Base-by-base conservation (phyloP, 2,888 invertebrate species). In the Tanypteryx hageni region DNA sequence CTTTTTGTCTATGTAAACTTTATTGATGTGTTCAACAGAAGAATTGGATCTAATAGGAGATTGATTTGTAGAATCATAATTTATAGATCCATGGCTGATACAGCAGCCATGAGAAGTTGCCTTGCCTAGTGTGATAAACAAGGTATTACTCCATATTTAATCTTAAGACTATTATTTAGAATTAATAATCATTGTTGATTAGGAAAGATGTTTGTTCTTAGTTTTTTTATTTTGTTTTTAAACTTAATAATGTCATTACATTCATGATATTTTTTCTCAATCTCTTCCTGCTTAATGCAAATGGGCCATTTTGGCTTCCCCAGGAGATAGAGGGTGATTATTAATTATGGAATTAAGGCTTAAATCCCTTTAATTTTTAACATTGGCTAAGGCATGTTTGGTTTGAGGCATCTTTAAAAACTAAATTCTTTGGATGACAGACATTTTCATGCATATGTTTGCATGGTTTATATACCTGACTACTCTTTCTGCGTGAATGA, bases 351-450 rank as follows among this genome's bases (percentile, higher is more conserved):
- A 89, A 64, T 68, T 89, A 89, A 89, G 64, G 89, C 68, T 89
- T 89, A 44, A 27, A 56, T 13, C 16, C 31, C n/a, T 89, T 89
- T 64, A 83, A 89, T 89, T 64, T n/a, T 89, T 64, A 89, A 89
- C n/a, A 68, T 89, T 89, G 61, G 89, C 61, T 89, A 64, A 89
- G 89, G 89, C 89, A 89, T 89, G 89, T 89, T 89, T 89, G 64
- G 64, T 64, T 89, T 64, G 86, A 68, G 89, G 89, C 89, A 89
- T 89, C n/a, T 89, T 68, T 68, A 27, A 64, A 59, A 64, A 31
- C 68, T 89, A 14, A 89, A 89, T 31, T 64, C 27, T 31, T 64
- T 89, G 64, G 61, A 89, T 89, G 89, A 64, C 44, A 64, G 44
- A 61, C 61, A 64, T 68, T 64, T 85, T 89, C 89, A 89, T 89